phyloP scores from a whole-genome alignment of 2,113 vertebrate species.

The Naja naja region DNA sequence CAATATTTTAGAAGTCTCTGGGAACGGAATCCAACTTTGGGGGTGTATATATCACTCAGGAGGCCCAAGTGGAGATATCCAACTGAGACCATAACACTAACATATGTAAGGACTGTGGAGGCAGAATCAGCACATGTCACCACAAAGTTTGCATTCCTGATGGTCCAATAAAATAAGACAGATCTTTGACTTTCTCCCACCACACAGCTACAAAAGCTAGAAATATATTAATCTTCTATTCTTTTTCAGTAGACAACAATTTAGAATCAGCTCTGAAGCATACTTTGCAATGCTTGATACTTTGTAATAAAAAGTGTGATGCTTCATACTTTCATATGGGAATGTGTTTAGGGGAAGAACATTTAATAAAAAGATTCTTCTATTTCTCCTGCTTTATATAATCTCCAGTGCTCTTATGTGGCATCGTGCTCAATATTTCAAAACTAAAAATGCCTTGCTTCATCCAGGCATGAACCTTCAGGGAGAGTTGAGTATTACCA shows the following conservation, averaged over 20 bases:
- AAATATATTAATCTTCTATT: background rate
- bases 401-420: conserved; percentile 7
- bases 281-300: background rate
- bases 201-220: background rate
- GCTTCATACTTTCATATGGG: background rate
- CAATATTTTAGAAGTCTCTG: background rate
- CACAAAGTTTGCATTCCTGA: background rate
- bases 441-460: conserved; percentile 22
- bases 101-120: background rate
- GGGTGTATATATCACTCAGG: background rate
- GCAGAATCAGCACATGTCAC: background rate
- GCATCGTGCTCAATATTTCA: conserved; percentile 3
- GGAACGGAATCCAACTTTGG: background rate
- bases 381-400: background rate
- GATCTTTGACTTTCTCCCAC: background rate
- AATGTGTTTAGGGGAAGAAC: background rate
- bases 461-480: conserved; percentile 17
- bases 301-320: background rate
- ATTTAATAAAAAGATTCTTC: conserved; percentile 27
- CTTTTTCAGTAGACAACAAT: background rate
- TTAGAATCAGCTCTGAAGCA: background rate
- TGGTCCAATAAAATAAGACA: background rate
- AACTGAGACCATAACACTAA: background rate
- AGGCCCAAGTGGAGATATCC: background rate
- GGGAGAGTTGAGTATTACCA: conserved; percentile 26